Evolutionary conservation across 30 jellyfish, hydroid and myxozoan species (phyloP).

Genomic region (Clytia hemisphaerica): DNA sequence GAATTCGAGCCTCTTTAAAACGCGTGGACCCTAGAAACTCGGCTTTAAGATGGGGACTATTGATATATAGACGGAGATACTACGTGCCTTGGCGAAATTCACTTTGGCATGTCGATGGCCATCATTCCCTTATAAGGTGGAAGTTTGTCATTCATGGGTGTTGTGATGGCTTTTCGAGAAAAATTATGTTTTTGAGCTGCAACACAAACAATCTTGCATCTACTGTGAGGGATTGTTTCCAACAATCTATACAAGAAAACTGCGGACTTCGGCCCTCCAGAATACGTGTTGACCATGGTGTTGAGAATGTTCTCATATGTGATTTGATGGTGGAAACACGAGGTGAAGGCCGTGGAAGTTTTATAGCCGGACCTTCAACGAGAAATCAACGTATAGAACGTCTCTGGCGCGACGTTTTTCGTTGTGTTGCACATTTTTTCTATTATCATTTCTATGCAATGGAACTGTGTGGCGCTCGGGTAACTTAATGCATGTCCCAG

Average conservation of each 20-base stretch:
- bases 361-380: constrained; percentile 16
- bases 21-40: constrained; percentile 28
- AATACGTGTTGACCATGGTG: constrained; percentile 34
- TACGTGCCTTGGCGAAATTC: constrained; percentile 47
- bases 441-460: constrained; percentile 24
- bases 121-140: constrained; percentile 39
- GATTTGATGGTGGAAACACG: constrained; percentile 14
- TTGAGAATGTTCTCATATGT: constrained; percentile 21
- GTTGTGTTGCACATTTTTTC: constrained; percentile 27
- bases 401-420: constrained; percentile 18
- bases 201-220: constrained; percentile 22
- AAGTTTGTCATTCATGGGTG: constrained; percentile 37
- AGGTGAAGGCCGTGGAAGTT: constrained; percentile 30
- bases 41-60: constrained; percentile 32
- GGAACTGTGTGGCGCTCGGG: constrained; percentile 40
- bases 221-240: constrained; percentile 26
- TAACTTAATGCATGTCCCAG: too few relatives aligned
- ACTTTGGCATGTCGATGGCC: constrained; percentile 43
- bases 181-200: constrained; percentile 17
- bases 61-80: constrained; percentile 5
- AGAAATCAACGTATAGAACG: constrained; percentile 3
- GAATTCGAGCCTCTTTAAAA: not conserved
- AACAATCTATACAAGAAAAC: not conserved
- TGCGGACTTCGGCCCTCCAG: constrained; percentile 38
- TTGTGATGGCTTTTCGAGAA: constrained; percentile 1